phyloP scores from a whole-genome alignment of 2,113 vertebrate species.

The Macrotis lagotis region DNA sequence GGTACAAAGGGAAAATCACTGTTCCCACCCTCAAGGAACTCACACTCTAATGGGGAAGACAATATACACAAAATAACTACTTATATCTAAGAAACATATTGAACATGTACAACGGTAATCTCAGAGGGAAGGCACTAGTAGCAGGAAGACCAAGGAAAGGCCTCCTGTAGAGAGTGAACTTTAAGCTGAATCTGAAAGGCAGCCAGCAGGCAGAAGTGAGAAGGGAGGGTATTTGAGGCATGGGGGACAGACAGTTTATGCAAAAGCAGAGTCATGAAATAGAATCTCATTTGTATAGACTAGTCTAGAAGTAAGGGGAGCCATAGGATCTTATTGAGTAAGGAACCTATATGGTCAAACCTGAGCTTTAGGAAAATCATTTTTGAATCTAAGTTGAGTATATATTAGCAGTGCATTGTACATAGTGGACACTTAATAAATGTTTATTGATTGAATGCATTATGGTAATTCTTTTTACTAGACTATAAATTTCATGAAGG shows the following conservation, averaged over 20 bases:
- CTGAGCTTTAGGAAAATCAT: not conserved
- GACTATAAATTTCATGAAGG: not conserved
- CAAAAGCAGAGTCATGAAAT: not conserved
- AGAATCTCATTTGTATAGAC: no score
- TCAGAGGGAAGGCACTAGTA: not conserved
- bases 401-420: no score
- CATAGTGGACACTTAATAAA: not conserved
- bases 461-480: not conserved
- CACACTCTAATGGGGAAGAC: not conserved
- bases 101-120: not conserved
- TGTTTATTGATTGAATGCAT: not conserved
- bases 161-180: not conserved
- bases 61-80: not conserved
- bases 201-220: not conserved
- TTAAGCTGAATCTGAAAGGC: not conserved
- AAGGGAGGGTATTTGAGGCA: not conserved
- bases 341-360: not conserved
- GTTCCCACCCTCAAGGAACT: not conserved
- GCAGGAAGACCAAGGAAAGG: not conserved
- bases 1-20: not conserved
- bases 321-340: no score
- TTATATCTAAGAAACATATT: not conserved
- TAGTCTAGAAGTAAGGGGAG: not conserved
- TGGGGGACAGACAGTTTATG: not conserved
- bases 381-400: not conserved